A percentile compares a stretch with the other conserved stretches of the same genome.
These are phyloP conservation scores for Campoplex capitator DNA, from an alignment of 2,888 invertebrate genomes.

Conservation along the genomic window DNA sequence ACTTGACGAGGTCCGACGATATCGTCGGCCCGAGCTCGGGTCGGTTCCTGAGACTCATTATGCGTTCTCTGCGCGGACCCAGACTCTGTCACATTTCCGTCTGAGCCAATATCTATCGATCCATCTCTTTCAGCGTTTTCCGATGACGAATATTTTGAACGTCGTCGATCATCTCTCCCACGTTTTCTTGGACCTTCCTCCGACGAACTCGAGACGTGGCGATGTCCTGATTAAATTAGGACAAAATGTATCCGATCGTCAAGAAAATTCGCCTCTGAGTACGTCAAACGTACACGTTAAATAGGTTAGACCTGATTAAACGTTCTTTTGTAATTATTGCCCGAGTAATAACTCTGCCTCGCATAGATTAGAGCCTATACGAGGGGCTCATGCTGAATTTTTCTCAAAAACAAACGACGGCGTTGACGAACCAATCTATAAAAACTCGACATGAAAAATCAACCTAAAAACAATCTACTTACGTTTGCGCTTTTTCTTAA, in stretches of 20 bases:
- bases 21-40: not conserved
- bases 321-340: not conserved
- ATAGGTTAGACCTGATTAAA: too few species aligned
- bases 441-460: not conserved
- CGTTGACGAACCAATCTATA: not conserved
- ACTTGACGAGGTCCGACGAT: conserved; percentile 3
- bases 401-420: conserved; percentile 9
- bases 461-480: conserved; percentile 3
- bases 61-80: not conserved
- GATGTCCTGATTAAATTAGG: conserved; percentile 29
- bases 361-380: conserved; percentile 37
- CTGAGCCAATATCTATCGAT: conserved; percentile 1
- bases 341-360: conserved; percentile 51
- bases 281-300: too few species aligned
- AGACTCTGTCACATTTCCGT: not conserved
- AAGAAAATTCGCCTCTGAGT: too few species aligned
- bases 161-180: conserved; percentile 1
- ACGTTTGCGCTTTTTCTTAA: conserved; percentile 23
- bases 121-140: not conserved
- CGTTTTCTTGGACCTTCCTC: conserved; percentile 29
- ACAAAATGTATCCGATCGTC: too few species aligned
- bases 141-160: conserved; percentile 21
- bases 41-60: not conserved
- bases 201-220: conserved; percentile 13
- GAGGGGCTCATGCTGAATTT: conserved; percentile 31